Evolutionary conservation across 1,140 invertebrate species (phyloP), one percentile per base, ranked within the genome.

Genomic region (Rhopalosiphum padi): DNA sequence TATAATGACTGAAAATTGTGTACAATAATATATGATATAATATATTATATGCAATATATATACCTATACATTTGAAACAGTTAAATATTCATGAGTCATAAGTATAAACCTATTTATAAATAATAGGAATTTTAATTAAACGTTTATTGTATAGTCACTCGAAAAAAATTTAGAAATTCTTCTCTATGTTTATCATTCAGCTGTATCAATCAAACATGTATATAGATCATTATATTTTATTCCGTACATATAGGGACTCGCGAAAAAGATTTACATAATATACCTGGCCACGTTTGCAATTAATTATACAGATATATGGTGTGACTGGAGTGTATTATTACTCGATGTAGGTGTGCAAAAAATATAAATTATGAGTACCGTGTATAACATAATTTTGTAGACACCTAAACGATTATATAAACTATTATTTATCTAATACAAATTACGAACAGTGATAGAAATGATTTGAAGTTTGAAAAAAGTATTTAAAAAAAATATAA

Each of bases 81-180:
- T 86, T 86, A 86, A 41, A 86, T 46, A 87, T 46, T 30, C 37
- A 88, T 88, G 86, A 88, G 21, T 51, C n/a, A 43, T 88, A 30
- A 9, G 46, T 88, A 30, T 51, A 88, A 88, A 51, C 46, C 18
- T 48, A 88, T 77, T 18, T 15, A 18, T 48, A 88, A 88, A 88
- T 51, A n/a, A 88, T 35, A 51, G n/a, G 86, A 88, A 88, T 88
- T 88, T 51, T 88, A 88, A 88, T 88, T 88, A 88, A 88, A 88
- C n/a, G 46, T 51, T 51, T 51, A 46, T 51, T 2, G 15, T n/a
- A 48, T 7, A 35, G 30, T 18, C 46, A 48, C 43, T 35, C 7
- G 46, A n/a, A 48, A 88, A 86, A 88, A 87, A 46, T 87, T 46
- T 21, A 23, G 22, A 88, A 88, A n/a, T 51, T 88, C 86, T 48